Evolutionary conservation across 1,140 invertebrate species (phyloP), one percentile per base, ranked within the genome.

Genomic region (Atta colombica): DNA sequence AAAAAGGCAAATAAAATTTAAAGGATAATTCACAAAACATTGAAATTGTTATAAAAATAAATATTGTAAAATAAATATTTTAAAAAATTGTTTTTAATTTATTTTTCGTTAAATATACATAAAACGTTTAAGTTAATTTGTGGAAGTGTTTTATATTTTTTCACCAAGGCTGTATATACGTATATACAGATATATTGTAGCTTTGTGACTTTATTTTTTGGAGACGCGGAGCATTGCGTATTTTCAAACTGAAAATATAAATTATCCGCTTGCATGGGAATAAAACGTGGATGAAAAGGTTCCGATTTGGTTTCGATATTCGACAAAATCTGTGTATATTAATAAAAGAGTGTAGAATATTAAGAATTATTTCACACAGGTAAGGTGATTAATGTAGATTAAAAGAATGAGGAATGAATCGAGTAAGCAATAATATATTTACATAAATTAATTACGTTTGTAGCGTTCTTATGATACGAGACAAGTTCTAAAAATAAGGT

Each of bases 191-290:
- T 10, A 45, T 55, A 25, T 61, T 61, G 35, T 60, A 69, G 14
- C 21, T 49, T 25, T 28, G 12, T 69, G 2, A 51, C 6, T 25
- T 25, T 69, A 45, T 21, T 45, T 21, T 21, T 45, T 21, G 2
- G 39, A 2, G n/a, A 25, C 66, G 14, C 21, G 5, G 1, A 51
- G 6, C 25, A 21, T 21, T 21, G 21, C 21, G 21, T 21, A 66
- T 69, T 69, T 69, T 69, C 66, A 51, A 35, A 69, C n/a, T 51
- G 21, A 18, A 69, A 49, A 69, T 69, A 16, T 69, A 51, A 51
- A 51, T 69, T 69, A 51, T 69, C 21, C 12, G 5, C 21, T 69
- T 49, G 39, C 39, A 45, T 16, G n/a, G 8, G 0, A 69, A 25
- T 25, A 69, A 69, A 69, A 69, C 39, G 39, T 25, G n/a, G 5